Base-by-base conservation (phyloP, 1,140 invertebrate genomes). In the Carcinoscorpius rotundicauda region DNA sequence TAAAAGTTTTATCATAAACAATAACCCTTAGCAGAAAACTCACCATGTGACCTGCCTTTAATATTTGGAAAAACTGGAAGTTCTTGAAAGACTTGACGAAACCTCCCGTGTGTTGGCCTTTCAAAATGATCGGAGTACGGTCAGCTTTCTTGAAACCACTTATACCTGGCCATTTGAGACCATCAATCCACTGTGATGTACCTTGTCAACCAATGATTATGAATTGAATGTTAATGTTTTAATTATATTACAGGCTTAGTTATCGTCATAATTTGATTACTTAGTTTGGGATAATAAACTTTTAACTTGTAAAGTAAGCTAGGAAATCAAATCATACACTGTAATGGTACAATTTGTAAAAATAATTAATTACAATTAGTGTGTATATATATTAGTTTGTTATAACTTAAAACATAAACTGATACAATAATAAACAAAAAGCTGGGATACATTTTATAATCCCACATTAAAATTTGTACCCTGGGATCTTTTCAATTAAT, bases 61-160 rank as follows among this genome's bases (percentile, higher is more conserved):
- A 80, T 49, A 89, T 82, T 86, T 86, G 89, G 72, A 86, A 89
- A 73, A 90, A 83, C 51, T 80, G 76, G 58, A 91, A 85, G 65
- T 86, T 87, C 49, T 81, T 81, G 53, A 81, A 81, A 3, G 75
- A 74, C 71, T 87, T 86, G 50, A 81, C 78, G 70, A 86, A 88
- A 10, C 85, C 86, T 71, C 85, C 84, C 51, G 85, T 77, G 6
- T 80, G 74, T 49, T 60, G 62, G 4, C 78, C 73, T 63, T 85
- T 72, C 66, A 83, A 80, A 71, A 77, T 77, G 51, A 88, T 77
- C 4, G 83, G 79, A 4, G 68, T 60, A 10, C 85, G 80, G 0
- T 72, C 64, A 3, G 83, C 75, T 3, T 71, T 75, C 49, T 75
- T 72, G 76, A 84, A 91, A 0, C 73, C 70, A 6, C 76, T 69